Evolutionary conservation across 2,888 invertebrate genomes (phyloP).

Genomic region (Fragum sueziense): DNA sequence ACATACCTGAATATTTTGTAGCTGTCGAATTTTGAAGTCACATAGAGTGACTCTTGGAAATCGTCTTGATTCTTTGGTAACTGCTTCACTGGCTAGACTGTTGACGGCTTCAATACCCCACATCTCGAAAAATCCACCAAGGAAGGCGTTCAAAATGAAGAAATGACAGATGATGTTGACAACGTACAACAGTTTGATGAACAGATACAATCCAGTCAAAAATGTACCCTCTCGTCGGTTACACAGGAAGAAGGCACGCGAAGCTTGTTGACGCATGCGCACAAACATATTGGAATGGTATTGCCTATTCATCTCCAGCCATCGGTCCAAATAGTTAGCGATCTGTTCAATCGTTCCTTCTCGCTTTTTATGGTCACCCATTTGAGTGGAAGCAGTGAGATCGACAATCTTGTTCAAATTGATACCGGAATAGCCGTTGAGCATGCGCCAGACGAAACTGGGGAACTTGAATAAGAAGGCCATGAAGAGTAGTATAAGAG

Average conservation of each 20-base stretch:
- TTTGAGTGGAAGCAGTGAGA: constrained; percentile 71
- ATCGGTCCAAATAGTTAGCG: constrained; percentile 74
- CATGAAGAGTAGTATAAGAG: constrained; percentile 83
- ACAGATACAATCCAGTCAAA: constrained; percentile 75
- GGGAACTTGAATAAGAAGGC: constrained; percentile 84
- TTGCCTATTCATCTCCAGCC: constrained; percentile 75
- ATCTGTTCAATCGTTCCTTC: constrained; percentile 73
- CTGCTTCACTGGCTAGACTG: constrained; percentile 65
- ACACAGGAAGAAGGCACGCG: constrained; percentile 71
- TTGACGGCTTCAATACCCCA: constrained; percentile 76
- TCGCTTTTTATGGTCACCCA: constrained; percentile 70
- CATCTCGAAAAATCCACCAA: constrained; percentile 75
- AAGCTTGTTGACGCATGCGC: constrained; percentile 70
- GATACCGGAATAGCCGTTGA: constrained; percentile 76
- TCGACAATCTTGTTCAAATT: constrained; percentile 76
- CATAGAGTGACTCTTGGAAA: constrained; percentile 77
- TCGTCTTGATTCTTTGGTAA: constrained; percentile 73
- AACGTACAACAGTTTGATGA: constrained; percentile 72
- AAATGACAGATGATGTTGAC: constrained; percentile 75
- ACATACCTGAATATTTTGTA: constrained; percentile 69
- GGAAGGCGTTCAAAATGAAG: constrained; percentile 77
- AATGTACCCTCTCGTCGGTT: constrained; percentile 76
- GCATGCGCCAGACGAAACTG: constrained; percentile 82
- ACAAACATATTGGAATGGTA: constrained; percentile 74
- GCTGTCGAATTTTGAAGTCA: constrained; percentile 76